phyloP scores from a whole-genome alignment of 2,113 vertebrate genomes.

The Triplophysa siluroides region DNA sequence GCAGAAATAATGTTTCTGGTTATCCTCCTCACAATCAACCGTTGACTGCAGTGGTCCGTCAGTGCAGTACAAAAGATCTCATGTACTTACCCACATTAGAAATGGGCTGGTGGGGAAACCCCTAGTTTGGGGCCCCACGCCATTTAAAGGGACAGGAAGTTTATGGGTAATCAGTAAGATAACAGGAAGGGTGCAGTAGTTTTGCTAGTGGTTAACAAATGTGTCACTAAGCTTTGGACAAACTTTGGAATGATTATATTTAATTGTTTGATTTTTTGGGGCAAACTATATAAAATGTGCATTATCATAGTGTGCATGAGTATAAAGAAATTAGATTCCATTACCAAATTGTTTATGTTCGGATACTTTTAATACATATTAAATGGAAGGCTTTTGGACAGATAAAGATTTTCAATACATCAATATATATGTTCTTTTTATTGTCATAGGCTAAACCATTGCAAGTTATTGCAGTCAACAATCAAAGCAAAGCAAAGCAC shows the following conservation, averaged over 20 bases:
- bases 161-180: not conserved
- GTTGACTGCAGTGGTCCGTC: conserved; percentile 4
- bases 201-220: not conserved
- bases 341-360: not conserved
- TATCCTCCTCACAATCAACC: not conserved
- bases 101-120: conserved; percentile 34
- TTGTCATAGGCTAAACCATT: no score
- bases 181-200: not conserved
- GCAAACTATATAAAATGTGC: not conserved
- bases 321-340: not conserved
- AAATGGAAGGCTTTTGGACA: no score
- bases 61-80: conserved; percentile 24
- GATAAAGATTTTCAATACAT: not conserved
- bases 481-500: no score
- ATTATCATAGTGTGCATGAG: not conserved
- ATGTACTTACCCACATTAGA: conserved; percentile 16
- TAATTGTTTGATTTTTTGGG: not conserved
- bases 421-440: not conserved
- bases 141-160: conserved; percentile 36
- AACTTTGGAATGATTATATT: not conserved
- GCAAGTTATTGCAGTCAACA: no score
- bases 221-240: not conserved
- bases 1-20: not conserved
- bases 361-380: not conserved
- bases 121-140: conserved; percentile 53